Conservation (phyloP, 2,113 vertebrate genomes). For the Scopus umbretta region DNA sequence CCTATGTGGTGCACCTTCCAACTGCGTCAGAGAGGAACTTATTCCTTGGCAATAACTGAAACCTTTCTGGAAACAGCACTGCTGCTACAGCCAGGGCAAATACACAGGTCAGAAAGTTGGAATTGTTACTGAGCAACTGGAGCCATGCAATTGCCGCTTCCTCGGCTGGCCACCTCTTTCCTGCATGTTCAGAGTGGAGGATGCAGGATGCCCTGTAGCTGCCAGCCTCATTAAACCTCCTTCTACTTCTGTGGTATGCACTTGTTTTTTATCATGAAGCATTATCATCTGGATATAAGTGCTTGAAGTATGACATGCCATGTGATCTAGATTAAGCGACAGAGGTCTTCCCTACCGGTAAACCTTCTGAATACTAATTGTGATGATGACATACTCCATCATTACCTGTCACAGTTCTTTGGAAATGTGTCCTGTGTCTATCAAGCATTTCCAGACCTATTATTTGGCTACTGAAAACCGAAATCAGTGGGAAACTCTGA, state of each 20-base stretch:
- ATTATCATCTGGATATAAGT: background rate
- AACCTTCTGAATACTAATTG: background rate
- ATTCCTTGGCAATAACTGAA: background rate
- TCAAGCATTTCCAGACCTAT: background rate
- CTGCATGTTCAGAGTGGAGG: background rate
- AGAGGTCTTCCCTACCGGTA: background rate
- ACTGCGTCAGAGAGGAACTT: background rate
- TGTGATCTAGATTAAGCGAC: background rate
- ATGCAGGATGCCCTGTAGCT: background rate
- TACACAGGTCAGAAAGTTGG: background rate
- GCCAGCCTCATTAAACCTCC: background rate
- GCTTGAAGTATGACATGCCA: accelerated
- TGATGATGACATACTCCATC: background rate
- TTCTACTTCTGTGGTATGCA: background rate
- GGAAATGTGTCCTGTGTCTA: background rate
- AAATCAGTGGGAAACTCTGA: accelerated
- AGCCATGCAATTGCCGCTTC: background rate
- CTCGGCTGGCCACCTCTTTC: background rate
- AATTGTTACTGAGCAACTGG: background rate
- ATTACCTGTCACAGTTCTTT: background rate
- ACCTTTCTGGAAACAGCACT: background rate
- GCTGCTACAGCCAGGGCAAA: background rate
- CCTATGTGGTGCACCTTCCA: background rate
- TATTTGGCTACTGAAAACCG: background rate
- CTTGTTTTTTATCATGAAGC: background rate